These are phyloP conservation scores for Lasioglossum villosulum DNA, from an alignment of 2,888 invertebrate genomes.

Conservation along the genomic window DNA sequence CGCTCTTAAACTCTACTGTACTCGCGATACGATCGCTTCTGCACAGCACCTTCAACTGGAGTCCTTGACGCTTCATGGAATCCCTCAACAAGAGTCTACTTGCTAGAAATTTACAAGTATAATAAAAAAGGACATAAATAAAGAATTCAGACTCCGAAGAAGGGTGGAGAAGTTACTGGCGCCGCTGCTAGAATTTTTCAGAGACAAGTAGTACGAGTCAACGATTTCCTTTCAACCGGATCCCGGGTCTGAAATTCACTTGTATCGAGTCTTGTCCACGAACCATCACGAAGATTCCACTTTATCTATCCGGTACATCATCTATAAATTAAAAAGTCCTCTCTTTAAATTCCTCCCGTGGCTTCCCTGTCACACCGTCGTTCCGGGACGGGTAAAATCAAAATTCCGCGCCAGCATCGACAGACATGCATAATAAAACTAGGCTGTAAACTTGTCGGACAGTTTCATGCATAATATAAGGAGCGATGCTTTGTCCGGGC, in stretches of 20 bases:
- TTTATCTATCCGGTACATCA: not conserved
- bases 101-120: not conserved
- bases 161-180: not conserved
- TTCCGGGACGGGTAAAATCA: not conserved
- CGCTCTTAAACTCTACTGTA: not conserved
- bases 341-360: not conserved
- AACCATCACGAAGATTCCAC: not conserved
- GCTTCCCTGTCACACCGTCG: not conserved
- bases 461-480: constrained; percentile 2
- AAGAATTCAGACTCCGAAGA: not conserved
- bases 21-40: not conserved
- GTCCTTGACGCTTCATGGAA: not conserved
- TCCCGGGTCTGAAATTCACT: not conserved
- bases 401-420: not conserved
- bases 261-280: too few species aligned
- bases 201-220: not conserved
- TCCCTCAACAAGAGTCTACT: not conserved
- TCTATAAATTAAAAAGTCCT: not conserved
- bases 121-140: too few species aligned
- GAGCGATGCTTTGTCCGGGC: not conserved
- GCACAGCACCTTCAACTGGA: too few species aligned
- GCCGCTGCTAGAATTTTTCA: not conserved
- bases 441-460: not conserved
- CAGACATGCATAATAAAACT: not conserved
- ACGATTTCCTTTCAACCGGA: not conserved